Base-by-base conservation (phyloP, 2,888 invertebrate species). In the Eurytoma adleriae region DNA sequence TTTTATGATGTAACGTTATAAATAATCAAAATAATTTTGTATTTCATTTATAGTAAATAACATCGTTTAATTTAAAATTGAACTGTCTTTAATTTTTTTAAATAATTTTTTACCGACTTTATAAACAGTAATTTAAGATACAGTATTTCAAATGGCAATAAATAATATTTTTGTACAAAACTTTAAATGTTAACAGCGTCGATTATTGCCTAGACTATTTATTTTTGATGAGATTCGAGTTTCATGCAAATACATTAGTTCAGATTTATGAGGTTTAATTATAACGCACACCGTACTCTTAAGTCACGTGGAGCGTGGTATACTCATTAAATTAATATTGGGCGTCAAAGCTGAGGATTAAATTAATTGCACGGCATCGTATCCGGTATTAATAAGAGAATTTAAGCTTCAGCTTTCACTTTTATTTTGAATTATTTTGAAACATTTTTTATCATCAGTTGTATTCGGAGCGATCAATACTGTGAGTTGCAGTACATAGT, bases 181-280 rank as follows among this genome's bases (percentile, higher is more conserved):
- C 40, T 40, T 30, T 64, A 40, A 18, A 14, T 64, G 10, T 64
- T 18, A 0, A 30, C n/a, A 10, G 12, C n/a, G 12, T n/a, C 64
- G 64, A 18, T 27, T 13, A 40, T 20, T 12, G 1, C 18, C 24
- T 5, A 0, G 62, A n/a, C 13, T 64, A 64, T 64, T 40, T 40
- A 18, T 54, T 7, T 54, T 54, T 68, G 27, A 16, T 5, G 52
- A 5, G 24, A 14, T 40, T 67, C 52, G 27, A 67, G 52, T 52
- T 67, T 52, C 27, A 14, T 48, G 24, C 24, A 48, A 50, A 50
- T 48, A 7, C 7, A 50, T 14, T 16, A 18, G 27, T 50, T 24
- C 24, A 61, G 71, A 71, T 71, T 71, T 71, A 71, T 50, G 61
- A 24, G 61, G 50, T 71, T 71, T 71, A 71, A 71, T 71, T 61